phyloP scores from a whole-genome alignment of 2,113 vertebrate genomes.

The Geothlypis trichas region DNA sequence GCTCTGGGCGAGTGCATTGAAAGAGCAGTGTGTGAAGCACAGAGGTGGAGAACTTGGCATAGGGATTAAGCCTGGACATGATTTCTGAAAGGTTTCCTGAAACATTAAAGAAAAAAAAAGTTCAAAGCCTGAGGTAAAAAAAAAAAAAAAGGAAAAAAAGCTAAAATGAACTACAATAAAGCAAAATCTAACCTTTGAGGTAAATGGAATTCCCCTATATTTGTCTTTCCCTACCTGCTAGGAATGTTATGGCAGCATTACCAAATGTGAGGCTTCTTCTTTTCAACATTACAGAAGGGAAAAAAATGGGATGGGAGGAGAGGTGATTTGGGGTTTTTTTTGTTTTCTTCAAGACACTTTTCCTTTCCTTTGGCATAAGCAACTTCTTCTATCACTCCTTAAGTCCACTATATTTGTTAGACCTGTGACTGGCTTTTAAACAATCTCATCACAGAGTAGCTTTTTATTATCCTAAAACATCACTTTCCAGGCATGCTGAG shows the following conservation, averaged over 20 bases:
- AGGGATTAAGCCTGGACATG: background rate
- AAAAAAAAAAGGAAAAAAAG: background rate
- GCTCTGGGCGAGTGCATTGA: background rate
- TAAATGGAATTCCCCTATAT: background rate
- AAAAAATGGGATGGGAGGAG: background rate
- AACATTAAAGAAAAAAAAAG: background rate
- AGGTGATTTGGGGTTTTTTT: background rate
- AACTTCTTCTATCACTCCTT: background rate
- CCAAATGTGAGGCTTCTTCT: background rate
- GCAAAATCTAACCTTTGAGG: background rate
- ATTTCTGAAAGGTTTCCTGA: background rate
- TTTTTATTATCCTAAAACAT: background rate
- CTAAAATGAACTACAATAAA: background rate
- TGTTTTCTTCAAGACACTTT: background rate
- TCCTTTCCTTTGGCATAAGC: background rate
- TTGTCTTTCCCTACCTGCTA: background rate
- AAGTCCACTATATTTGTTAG: background rate
- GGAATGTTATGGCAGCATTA: background rate
- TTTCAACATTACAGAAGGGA: background rate
- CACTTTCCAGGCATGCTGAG: background rate
- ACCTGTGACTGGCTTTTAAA: background rate
- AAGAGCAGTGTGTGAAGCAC: rapidly evolving
- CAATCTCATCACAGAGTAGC: background rate
- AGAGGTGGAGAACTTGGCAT: background rate
- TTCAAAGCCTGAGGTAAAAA: background rate